Conservation (phyloP, 2,113 vertebrate species). For the Mustelus asterias region DNA sequence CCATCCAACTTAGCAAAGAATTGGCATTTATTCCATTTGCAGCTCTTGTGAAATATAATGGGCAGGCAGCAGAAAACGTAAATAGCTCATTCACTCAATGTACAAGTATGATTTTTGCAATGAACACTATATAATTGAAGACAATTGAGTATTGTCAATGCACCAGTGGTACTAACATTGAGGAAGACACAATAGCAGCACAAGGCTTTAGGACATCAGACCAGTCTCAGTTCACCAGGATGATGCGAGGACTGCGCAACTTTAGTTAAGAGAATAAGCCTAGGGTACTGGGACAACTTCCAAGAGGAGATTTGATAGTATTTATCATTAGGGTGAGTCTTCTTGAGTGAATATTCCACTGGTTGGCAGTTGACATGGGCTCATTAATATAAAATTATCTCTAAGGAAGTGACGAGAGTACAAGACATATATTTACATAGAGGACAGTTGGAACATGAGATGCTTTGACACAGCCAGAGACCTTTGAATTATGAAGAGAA, state of each 20-base stretch:
- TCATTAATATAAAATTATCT: not conserved
- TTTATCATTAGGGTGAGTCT: not conserved
- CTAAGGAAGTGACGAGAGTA: not conserved
- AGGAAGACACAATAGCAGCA: not conserved
- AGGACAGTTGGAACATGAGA: not conserved
- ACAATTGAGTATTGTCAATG: not conserved
- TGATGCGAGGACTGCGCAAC: not conserved
- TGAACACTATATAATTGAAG: not conserved
- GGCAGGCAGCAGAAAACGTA: not conserved
- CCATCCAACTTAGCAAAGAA: not conserved
- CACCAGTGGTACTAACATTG: not conserved
- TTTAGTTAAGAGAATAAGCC: not conserved
- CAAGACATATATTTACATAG: not conserved
- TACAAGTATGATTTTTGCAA: not conserved
- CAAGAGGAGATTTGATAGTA: not conserved
- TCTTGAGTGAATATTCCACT: not conserved
- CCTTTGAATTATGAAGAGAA: not conserved
- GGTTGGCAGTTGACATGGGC: not conserved
- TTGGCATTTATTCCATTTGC: not conserved
- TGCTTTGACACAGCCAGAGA: not conserved
- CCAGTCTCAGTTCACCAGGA: not conserved
- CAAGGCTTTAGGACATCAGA: not conserved
- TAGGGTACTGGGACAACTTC: not conserved
- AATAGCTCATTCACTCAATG: not conserved
- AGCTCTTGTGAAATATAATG: not conserved